A percentile compares a stretch with the other conserved stretches of the same genome.
Evolutionary conservation across 2,113 vertebrate genomes (phyloP).

Genomic region (Lamprologus speciosus): DNA sequence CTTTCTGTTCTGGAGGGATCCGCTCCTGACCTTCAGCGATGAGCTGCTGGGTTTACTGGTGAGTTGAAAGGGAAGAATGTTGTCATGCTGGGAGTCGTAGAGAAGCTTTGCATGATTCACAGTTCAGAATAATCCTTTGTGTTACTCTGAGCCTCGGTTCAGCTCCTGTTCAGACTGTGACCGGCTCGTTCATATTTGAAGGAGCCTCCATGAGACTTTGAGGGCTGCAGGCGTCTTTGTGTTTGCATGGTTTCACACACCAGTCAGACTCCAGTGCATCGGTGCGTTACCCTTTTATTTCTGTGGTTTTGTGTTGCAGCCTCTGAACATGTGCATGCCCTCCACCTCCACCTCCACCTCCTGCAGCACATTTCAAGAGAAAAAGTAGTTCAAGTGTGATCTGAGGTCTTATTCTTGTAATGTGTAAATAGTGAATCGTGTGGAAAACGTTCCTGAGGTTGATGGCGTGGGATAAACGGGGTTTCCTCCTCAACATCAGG

Average conservation of each 20-base stretch:
- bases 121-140: background rate
- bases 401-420: background rate
- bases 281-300: background rate
- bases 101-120: background rate
- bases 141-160: background rate
- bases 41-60: background rate
- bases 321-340: background rate
- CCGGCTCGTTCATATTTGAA: background rate
- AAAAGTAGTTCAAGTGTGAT: background rate
- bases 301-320: background rate
- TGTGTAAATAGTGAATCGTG: background rate
- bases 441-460: fast-evolving
- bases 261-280: background rate
- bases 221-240: background rate
- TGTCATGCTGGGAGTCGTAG: background rate
- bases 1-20: constrained; percentile 84
- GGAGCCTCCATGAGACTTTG: background rate
- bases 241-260: background rate
- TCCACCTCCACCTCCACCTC: fast-evolving
- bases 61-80: background rate
- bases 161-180: fast-evolving
- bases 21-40: constrained; percentile 74
- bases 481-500: background rate
- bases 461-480: fast-evolving
- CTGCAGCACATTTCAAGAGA: background rate